Base-by-base conservation (phyloP, 2,113 vertebrate genomes). In the Xiphias gladius region DNA sequence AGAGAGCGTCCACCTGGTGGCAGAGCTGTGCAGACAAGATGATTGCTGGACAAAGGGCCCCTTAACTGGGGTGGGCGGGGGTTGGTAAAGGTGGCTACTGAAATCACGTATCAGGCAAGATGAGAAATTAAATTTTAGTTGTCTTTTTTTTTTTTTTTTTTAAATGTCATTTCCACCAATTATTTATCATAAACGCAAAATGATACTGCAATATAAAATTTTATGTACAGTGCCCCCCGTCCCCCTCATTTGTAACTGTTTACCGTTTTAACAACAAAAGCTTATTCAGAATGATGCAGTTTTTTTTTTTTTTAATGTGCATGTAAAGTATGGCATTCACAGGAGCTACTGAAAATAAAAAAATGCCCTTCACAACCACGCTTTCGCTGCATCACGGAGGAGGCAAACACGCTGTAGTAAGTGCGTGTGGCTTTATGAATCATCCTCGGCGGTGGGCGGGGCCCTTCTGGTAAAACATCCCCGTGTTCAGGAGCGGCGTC, bases 381-480 rank as follows among this genome's bases (percentile, higher is more conserved):
- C 11, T 22, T 73, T 28, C 32, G 32, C 32, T 6, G 32, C 3
- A 35, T 6, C 32, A n/a, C 32, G 32, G 32, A 6, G 32, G 32
- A 35, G 32, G 32, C 3, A 35, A 35, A 3, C 32, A 6, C 32
- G 32, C 32, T 20, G 69, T 73, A 73, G 78, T 85, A 76, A 62
- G 46, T 11, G 76, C 80, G 83, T 48, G 74, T 19, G 86, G 58
- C 75, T 91, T 83, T 65, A 28, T 79, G 78, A 86, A 86, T 91
- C 82, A 73, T 67, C 54, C 52, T 66, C 63, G 1, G 67, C 48
- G 43, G 83, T 91, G 92, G 93, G 94, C 80, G 93, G 86, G 90
- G 68, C 86, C 57, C 72, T 61, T 57, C 80, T 81, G 82, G 67
- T 75, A 75, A 86, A 85, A 80, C 14, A 71, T 52, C 63, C 61